These are phyloP conservation scores for Bugula neritina DNA, from an alignment of 2,888 invertebrate species.

Conservation along the genomic window DNA sequence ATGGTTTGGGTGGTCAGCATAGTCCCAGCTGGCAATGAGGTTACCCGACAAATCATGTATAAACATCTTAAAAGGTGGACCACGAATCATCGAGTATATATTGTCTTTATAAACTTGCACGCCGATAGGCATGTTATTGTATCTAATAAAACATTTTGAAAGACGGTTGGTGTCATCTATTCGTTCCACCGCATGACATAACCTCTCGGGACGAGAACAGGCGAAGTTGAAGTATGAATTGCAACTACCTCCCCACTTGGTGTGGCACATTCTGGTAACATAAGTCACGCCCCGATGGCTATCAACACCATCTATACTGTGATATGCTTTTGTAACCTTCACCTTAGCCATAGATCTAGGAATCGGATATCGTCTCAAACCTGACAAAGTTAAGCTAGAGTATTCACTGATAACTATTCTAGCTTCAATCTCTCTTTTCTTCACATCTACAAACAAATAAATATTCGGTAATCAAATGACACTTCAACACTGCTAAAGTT, in stretches of 20 bases:
- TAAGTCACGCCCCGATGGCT: background rate
- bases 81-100: background rate
- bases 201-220: background rate
- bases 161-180: background rate
- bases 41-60: background rate
- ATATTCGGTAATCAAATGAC: no score
- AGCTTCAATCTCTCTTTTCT: background rate
- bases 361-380: background rate
- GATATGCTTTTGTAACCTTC: background rate
- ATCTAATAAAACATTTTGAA: background rate
- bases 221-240: background rate
- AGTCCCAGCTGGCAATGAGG: background rate
- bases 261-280: background rate
- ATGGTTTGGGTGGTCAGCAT: background rate
- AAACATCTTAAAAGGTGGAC: background rate
- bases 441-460: background rate
- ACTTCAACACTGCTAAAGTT: no score
- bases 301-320: background rate
- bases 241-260: background rate
- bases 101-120: background rate
- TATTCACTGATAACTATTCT: background rate
- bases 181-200: background rate
- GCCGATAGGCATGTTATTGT: background rate
- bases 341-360: background rate
- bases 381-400: background rate